These are phyloP conservation scores for Rhinopomastus cyanomelas DNA, from an alignment of 2,113 vertebrate species.

Conservation along the genomic window DNA sequence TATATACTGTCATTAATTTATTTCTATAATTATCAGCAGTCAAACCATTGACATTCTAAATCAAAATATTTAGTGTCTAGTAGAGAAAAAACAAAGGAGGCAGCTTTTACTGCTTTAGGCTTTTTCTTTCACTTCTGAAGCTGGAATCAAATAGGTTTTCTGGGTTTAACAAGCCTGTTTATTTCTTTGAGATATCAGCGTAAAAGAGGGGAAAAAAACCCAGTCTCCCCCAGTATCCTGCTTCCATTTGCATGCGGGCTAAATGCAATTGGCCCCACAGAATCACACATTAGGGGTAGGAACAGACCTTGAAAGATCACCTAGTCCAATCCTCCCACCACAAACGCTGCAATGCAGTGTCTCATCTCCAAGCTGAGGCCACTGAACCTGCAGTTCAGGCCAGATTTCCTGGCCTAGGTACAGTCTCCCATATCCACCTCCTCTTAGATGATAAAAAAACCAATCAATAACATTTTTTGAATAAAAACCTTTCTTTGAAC, in stretches of 20 bases:
- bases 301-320: no score
- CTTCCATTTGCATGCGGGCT: neutral
- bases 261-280: neutral
- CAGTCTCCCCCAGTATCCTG: neutral
- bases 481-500: neutral
- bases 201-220: neutral
- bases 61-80: neutral
- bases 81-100: neutral
- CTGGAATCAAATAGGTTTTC: neutral
- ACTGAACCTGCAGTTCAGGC: neutral
- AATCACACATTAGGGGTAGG: no score
- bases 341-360: accelerated
- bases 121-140: neutral
- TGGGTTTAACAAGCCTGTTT: neutral
- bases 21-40: neutral
- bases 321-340: no score
- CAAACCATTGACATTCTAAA: neutral
- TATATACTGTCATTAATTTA: neutral
- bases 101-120: neutral
- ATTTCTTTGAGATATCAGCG: neutral
- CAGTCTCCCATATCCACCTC: neutral
- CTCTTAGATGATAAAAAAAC: neutral
- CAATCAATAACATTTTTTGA: neutral
- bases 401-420: neutral
- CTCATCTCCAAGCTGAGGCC: neutral